Conservation (phyloP, 1,140 invertebrate genomes). For the Drosophila bocqueti region DNA sequence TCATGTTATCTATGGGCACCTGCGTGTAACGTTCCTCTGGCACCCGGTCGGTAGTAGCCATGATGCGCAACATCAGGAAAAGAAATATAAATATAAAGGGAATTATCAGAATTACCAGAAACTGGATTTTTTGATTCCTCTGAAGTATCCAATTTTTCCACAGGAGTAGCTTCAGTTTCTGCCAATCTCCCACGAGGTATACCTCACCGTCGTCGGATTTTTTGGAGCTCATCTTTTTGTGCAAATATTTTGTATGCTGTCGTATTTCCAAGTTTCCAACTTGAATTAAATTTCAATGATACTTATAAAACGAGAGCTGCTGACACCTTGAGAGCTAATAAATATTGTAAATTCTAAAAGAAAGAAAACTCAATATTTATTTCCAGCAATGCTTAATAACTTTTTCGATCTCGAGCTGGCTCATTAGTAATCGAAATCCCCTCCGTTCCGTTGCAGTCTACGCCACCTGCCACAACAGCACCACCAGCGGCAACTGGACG, state of each 20-base stretch:
- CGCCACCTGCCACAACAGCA: slow-evolving; percentile 85
- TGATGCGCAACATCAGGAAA: slow-evolving; percentile 2
- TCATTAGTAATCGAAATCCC: slow-evolving; percentile 43
- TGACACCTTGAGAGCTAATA: not conserved
- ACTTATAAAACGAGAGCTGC: too few relatives aligned
- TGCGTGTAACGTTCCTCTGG: not conserved
- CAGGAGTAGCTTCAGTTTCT: slow-evolving; percentile 35
- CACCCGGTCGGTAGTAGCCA: not conserved
- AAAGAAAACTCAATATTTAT: not conserved
- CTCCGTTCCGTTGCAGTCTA: slow-evolving; percentile 76
- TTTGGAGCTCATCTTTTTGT: not conserved
- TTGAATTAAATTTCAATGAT: not conserved
- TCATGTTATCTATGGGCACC: slow-evolving; percentile 2
- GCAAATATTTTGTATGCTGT: not conserved
- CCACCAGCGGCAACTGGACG: slow-evolving; percentile 87
- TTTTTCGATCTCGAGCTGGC: slow-evolving; percentile 21
- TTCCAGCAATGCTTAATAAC: slow-evolving; percentile 20
- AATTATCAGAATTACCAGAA: not conserved
- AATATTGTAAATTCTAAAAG: too few relatives aligned
- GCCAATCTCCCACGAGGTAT: slow-evolving; percentile 20
- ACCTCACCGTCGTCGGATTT: not conserved
- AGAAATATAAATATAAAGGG: slow-evolving; percentile 15
- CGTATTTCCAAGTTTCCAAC: too few relatives aligned
- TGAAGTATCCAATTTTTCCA: slow-evolving; percentile 53
- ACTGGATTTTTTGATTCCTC: slow-evolving; percentile 36